Percentiles rank a stretch among this genome's conserved stretches.
Evolutionary conservation across 2,888 invertebrate species (phyloP).

Genomic region (Pasiphila rectangulata): DNA sequence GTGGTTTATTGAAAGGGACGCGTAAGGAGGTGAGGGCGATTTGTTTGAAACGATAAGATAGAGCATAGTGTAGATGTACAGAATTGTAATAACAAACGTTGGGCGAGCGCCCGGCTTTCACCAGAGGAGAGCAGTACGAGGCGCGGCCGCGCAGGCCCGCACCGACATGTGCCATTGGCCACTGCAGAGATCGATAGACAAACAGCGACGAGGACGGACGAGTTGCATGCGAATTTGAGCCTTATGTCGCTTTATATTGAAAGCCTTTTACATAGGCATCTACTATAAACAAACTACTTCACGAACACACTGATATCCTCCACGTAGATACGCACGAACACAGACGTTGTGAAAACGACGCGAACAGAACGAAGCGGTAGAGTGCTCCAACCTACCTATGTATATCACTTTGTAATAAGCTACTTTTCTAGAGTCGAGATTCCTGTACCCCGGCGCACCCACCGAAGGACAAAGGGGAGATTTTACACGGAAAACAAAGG

Average conservation of each 20-base stretch:
- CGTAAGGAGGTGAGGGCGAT: slow-evolving; percentile 39
- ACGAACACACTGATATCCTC: slow-evolving; percentile 67
- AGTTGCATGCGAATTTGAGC: slow-evolving; percentile 70
- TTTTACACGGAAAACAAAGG: slow-evolving; percentile 76
- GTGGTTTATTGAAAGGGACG: slow-evolving; percentile 43
- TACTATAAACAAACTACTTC: slow-evolving; percentile 83
- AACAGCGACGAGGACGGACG: slow-evolving; percentile 79
- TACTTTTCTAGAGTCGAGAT: slow-evolving; percentile 79
- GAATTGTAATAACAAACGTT: slow-evolving; percentile 45
- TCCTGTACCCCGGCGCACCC: slow-evolving; percentile 69
- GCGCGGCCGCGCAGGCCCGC: slow-evolving; percentile 76
- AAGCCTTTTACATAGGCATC: slow-evolving; percentile 58
- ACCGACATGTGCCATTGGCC: slow-evolving; percentile 84
- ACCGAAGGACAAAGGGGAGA: slow-evolving; percentile 75
- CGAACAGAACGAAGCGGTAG: slow-evolving; percentile 63
- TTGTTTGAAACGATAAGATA: slow-evolving; percentile 63
- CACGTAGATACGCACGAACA: slow-evolving; percentile 66
- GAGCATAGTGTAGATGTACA: slow-evolving; percentile 48
- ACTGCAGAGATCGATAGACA: slow-evolving; percentile 83
- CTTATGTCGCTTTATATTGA: slow-evolving; percentile 58
- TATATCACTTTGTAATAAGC: slow-evolving; percentile 70
- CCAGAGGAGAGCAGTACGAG: slow-evolving; percentile 56
- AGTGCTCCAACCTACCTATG: slow-evolving; percentile 65
- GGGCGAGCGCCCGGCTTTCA: slow-evolving; percentile 72
- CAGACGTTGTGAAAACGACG: slow-evolving; percentile 67